These are phyloP conservation scores for Strongylocentrotus purpuratus DNA, from an alignment of 35 echinoderm and acorn worm genomes.

Conservation along the genomic window DNA sequence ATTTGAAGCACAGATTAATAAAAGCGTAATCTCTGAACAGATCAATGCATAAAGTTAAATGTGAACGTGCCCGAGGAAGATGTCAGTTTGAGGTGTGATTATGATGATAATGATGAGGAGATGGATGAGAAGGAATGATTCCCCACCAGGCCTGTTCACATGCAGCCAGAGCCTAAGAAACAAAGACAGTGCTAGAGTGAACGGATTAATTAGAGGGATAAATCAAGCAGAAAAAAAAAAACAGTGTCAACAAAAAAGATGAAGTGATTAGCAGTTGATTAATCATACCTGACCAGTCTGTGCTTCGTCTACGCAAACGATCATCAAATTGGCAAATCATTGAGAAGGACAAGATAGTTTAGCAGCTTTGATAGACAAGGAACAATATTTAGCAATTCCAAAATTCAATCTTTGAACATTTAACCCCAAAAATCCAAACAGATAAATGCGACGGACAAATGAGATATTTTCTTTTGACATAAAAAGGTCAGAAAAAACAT, in stretches of 20 bases:
- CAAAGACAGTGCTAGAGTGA: slow-evolving; percentile 15
- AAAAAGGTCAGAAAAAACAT: not conserved
- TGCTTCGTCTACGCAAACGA: not conserved
- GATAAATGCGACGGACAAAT: not conserved
- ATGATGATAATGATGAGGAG: slow-evolving; percentile 19
- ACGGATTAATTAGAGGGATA: not conserved
- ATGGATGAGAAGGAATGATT: slow-evolving; percentile 5
- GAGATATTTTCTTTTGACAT: not conserved
- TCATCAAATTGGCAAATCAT: slow-evolving; percentile 38
- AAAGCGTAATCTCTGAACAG: not conserved
- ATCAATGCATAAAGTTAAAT: not conserved
- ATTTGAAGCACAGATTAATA: not conserved
- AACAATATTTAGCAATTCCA: not conserved
- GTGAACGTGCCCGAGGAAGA: not conserved
- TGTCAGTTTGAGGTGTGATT: not conserved
- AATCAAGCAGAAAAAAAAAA: slow-evolving; percentile 21
- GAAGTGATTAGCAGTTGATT: slow-evolving; percentile 26
- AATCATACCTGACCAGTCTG: slow-evolving; percentile 45
- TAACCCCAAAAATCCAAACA: not conserved
- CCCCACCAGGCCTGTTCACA: slow-evolving; percentile 2
- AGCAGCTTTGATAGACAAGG: not conserved
- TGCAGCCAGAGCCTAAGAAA: slow-evolving; percentile 12
- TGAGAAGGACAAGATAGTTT: not conserved
- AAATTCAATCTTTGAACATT: not conserved
- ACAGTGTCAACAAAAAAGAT: not conserved